Base-by-base conservation (phyloP, 1,140 invertebrate species). In the Hypsibius dujardini region DNA sequence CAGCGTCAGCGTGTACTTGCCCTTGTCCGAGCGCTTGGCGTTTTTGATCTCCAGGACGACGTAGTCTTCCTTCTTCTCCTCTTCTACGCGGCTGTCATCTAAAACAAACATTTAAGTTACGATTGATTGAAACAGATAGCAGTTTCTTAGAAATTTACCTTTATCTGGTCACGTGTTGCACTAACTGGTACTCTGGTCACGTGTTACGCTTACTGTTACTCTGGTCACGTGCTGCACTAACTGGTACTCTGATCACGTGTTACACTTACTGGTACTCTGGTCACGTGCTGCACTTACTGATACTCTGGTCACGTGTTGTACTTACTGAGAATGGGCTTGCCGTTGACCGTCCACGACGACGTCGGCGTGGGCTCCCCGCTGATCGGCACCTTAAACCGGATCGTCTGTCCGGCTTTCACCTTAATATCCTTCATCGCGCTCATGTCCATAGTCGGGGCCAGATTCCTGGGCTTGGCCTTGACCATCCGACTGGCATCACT, bases 291-390 rank as follows among this genome's bases (percentile, higher is more conserved):
- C 28, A 28, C 28, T 28, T 28, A 28, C 28, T 28, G 28, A 28
- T 28, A 28, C 28, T 28, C 28, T 28, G 28, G 28, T 28, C 28
- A 28, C 28, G 28, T 28, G 28, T 28, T 28, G 28, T 28, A 28
- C 28, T 28, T 28, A 28, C 28, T 28, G 28, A 83, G 79, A 46
- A 91, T 83, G 3, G 85, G 82, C 75, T 88, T 86, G 67, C 88
- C 89, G 79, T 95, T 90, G 72, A 92, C 85, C 46, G 86, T 86
- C 95, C 95, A 99, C 78, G 86, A 88, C n/a, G 87, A 86, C 7
- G 83, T 86, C 1, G 88, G 88, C 40, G 80, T 76, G 14, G 83
- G 83, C 59, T 82, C 81, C 3, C 83, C 83, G 71, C 78, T 76
- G 73, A 95, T 90, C 40, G 91, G 90, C 72, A 95, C 86, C 71